Base-by-base conservation (phyloP, 2,113 vertebrate species). In the Neotoma lepida region DNA sequence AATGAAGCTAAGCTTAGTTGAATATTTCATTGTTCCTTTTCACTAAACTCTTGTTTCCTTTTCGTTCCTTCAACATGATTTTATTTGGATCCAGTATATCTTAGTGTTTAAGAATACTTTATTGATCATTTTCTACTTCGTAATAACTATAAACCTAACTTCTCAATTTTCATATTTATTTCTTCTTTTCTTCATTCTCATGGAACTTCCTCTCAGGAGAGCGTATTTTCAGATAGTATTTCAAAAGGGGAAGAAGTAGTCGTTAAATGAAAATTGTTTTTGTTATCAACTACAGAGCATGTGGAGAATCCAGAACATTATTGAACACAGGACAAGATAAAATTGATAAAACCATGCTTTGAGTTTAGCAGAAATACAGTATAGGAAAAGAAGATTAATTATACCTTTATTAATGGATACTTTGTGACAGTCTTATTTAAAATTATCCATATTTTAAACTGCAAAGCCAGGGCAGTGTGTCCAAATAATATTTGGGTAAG, bases 391-490 rank as follows among this genome's bases (percentile, higher is more conserved):
- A 89, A 24, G 15, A 39, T 88, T 93, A 94, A 86, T 78, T 49
- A 9, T 76, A 8, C 41, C 76, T 87, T 89, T 56, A 74, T 96
- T 88, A 94, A 76, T 71, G 30, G 51, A 90, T 26, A 35, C 56
- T 90, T 95, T 68, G 77, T 84, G 41, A 66, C 44, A 70, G 12
- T 71, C 14, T 82, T 90, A 61, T 44, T 89, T 95, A 68, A 87
- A 89, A 63, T 92, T 63, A 92, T 39, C 10, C 64, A 8, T 44
- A 88, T 71, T 41, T 94, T 85, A 88, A 90, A 70, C 91, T 97
- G 64, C 8, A 30, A 89, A 2, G 18, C 39, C 46, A 54, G 68
- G n/a, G n/a, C 33, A 90, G 20, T 82, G 24, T 35, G 58, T 66
- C 89, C 6, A 95, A 81, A 71, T 90, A 66, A 88, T 71, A 82